Evolutionary conservation across 1,140 invertebrate genomes (phyloP), one percentile per base, ranked within the genome.

Genomic region (Drosophila ohnishii): DNA sequence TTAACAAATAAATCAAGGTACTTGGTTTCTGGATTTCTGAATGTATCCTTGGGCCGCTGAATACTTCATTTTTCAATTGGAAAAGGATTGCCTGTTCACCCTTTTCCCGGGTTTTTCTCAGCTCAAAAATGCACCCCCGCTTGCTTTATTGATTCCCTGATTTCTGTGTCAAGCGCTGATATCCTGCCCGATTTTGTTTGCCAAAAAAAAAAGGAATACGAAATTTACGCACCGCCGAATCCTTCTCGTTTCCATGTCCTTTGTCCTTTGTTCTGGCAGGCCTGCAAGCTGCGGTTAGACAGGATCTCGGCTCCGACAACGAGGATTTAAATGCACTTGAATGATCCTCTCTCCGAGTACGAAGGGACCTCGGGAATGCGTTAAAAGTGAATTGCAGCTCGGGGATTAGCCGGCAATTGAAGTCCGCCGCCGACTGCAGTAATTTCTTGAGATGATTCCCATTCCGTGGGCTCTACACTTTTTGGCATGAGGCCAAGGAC

Each of bases 331-430:
- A 87, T 88, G 84, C 84, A 83, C 83, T 87, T 83, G 61, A 87
- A 71, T 80, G 76, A 87, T 62, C 75, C 79, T 79, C 70, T 79
- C 70, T 60, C 22, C 0, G 76, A 56, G 66, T 39, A 47, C 40
- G 14, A 10, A 14, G 55, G 34, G 7, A 16, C 28, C 42, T 40
- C 37, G 30, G 30, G 71, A 78, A 86, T 87, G 84, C 83, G 83
- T 87, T 76, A 87, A 87, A 87, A 88, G 83, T 87, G 84, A 88
- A 88, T 87, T 88, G 80, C 71, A 80, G 83, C 79, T 77, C 59
- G 42, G 62, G 80, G 83, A 88, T 88, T 87, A 88, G 44, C 28
- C 16, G 35, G 67, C 72, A 72, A 87, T 74, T 88, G 83, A 87
- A 83, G 66, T 88, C 75, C 75, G 79, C 50, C 50, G 50, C 30